Evolutionary conservation across 2,113 vertebrate genomes (phyloP).

Genomic region (Pogonocichla stellata): DNA sequence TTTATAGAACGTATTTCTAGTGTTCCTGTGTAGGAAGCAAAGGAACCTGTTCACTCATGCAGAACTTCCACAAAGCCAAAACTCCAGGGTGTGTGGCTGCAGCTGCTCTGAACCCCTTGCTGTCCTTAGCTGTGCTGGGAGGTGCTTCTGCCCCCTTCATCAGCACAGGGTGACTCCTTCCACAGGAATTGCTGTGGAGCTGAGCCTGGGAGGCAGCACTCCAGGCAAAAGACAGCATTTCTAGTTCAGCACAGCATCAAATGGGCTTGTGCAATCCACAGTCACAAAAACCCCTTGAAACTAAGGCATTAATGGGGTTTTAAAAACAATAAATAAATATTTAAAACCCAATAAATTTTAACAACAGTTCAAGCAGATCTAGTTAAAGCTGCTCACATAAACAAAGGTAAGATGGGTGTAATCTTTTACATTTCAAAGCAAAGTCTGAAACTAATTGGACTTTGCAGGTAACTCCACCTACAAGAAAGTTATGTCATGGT

Average conservation of each 20-base stretch:
- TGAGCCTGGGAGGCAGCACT: neutral
- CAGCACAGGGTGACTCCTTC: neutral
- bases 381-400: neutral
- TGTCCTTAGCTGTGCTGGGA: neutral
- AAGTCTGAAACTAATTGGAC: neutral
- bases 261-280: neutral
- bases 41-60: neutral
- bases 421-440: neutral
- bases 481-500: neutral
- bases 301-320: slow-evolving; percentile 1
- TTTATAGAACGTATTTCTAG: neutral
- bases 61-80: neutral
- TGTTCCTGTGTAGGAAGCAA: neutral
- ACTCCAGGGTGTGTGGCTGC: neutral
- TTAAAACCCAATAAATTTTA: neutral
- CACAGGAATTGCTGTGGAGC: fast-evolving
- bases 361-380: neutral
- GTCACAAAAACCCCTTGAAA: neutral
- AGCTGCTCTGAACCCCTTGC: neutral
- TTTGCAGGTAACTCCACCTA: neutral
- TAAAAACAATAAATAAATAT: neutral
- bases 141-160: neutral
- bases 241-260: neutral
- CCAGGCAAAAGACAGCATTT: neutral
- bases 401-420: neutral